Base-by-base conservation (phyloP, 2,797 vertebrate species). In the Melanotaenia pygmaea region DNA sequence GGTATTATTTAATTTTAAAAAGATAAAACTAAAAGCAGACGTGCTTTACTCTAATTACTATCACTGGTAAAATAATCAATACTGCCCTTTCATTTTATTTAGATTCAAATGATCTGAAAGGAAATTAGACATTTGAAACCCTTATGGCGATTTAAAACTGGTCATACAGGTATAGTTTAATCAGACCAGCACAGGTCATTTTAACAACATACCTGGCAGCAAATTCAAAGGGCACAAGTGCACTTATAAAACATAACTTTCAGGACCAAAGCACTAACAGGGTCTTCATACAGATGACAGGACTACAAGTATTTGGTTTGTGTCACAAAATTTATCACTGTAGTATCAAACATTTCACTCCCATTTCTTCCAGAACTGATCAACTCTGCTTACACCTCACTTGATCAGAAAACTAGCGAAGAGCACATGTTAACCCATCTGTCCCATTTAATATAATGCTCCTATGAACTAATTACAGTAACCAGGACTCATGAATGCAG, bases 291-390 rank as follows among this genome's bases (percentile, higher is more conserved):
- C 16, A 72, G 58, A 76, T 70, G 34, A 85, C 61, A 79, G 57
- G 70, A 90, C 72, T 70, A 76, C 8, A 47, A 22, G 3, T 13
- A 30, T 70, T 72, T 53, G 11, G 56, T 57, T 77, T 57, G 61
- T 0, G 34, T 86, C 81, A 87, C 67, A 58, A 64, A 70, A 70
- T 93, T 93, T 92, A 93, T 93, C 92, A 77, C 72, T 61, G 43
- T 64, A 51, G 68, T 88, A 90, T 85, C 72, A 86, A 90, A 90
- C 87, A 92, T 69, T 68, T 81, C 60, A 59, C 24, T 47, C 35
- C 37, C 69, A 68, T 16, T 69, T 43, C 57, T 59, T 37, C 47
- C 67, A 67, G 50, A 76, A 64, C 16, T 37, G 28, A 76, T 9
- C 66, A 71, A 79, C 74, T 12, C 50, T 24, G 28, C 32, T 32